Evolutionary conservation across 2,797 vertebrate genomes (phyloP), one percentile per base, ranked within the genome.

Genomic region (Ctenosaura bakeri): DNA sequence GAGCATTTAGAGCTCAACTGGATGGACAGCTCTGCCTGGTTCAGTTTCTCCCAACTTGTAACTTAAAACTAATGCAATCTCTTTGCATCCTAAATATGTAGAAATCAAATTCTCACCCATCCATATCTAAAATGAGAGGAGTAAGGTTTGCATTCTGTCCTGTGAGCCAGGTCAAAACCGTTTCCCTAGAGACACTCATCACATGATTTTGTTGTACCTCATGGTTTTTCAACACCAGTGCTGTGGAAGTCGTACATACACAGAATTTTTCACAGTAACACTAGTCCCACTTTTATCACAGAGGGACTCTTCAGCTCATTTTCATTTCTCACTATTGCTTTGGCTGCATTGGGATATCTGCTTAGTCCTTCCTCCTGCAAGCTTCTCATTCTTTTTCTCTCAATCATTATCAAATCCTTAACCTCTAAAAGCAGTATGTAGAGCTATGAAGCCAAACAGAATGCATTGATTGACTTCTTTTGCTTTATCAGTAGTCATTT

Each of bases 381-480:
- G 85, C 38, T 92, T 94, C 87, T 92, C 24, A 66, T 97, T 97
- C 96, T 96, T 95, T 95, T 96, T 8, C 82, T 64, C 50, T 86
- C 64, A 96, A 96, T 96, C 92, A 87, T 92, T 94, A 95, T 96
- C 95, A 96, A 96, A 95, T 94, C 94, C 94, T 97, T 97, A 94
- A 92, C 97, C 91, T 93, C 94, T 96, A 94, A 96, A 69, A 96
- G 92, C 93, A 97, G 66, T 93, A 95, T 86, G 96, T 87, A 85
- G 29, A 54, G 77, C 90, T 93, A 92, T 88, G 89, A 97, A 97
- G 96, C 95, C 96, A 96, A 97, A 97, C 90, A 96, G n/a, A 97
- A 95, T 73, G 90, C 95, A 96, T 95, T 80, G 86, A 92, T 97
- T 96, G 97, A 97, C 97, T 97, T 97, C 95, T 93, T 92, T 86